Conservation (phyloP, 1,140 invertebrate genomes). For the Papilio polyxenes region DNA sequence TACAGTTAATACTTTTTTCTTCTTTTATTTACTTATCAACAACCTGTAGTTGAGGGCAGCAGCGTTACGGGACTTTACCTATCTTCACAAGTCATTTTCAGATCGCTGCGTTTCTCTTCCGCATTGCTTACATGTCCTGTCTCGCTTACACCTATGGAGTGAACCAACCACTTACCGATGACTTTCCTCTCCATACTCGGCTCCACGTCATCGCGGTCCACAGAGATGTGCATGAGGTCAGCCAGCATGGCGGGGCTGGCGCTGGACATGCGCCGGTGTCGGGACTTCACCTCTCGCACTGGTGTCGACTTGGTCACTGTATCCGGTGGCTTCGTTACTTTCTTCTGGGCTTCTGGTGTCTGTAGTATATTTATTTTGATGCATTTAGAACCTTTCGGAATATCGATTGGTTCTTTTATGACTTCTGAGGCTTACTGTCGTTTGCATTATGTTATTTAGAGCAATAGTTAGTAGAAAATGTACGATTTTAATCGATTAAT, state of each 20-base stretch:
- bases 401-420: too few species aligned
- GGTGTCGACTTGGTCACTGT: constrained; percentile 52
- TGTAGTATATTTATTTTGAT: constrained; percentile 36
- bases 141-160: constrained; percentile 46
- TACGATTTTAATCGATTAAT: too few species aligned
- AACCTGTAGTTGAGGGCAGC: too few species aligned
- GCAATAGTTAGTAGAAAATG: too few species aligned
- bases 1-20: too few species aligned
- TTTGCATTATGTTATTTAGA: too few species aligned
- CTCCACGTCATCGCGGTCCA: constrained; percentile 58
- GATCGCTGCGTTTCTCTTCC: too few species aligned
- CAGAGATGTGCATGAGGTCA: constrained; percentile 62
- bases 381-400: too few species aligned
- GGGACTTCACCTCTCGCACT: constrained; percentile 50
- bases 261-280: constrained; percentile 71
- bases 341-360: constrained; percentile 72
- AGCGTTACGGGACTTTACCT: too few species aligned
- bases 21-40: too few species aligned
- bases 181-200: constrained; percentile 63
- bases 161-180: constrained; percentile 50
- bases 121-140: neutral
- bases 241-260: constrained; percentile 64
- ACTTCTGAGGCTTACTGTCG: too few species aligned
- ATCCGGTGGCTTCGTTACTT: constrained; percentile 53
- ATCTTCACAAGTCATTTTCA: too few species aligned